These are phyloP conservation scores for Hypomecis punctinalis DNA, from an alignment of 2,888 invertebrate species.

Conservation along the genomic window DNA sequence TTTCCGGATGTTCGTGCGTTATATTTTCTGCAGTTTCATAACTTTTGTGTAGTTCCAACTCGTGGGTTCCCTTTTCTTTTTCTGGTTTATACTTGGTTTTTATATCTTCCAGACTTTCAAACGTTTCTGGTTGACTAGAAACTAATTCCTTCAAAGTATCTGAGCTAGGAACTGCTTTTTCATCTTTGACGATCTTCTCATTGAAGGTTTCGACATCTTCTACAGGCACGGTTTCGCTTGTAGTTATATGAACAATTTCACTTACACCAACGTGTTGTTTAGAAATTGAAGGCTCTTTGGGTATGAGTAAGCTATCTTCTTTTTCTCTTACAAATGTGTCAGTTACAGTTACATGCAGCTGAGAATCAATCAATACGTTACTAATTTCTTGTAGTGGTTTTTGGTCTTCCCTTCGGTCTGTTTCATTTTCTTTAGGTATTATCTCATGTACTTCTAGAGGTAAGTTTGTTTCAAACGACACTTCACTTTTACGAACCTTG, in stretches of 20 bases:
- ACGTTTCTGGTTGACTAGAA: constrained; percentile 55
- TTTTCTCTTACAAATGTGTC: constrained; percentile 63
- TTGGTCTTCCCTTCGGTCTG: constrained; percentile 40
- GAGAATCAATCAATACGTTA: constrained; percentile 53
- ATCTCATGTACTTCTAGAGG: constrained; percentile 63
- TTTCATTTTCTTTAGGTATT: constrained; percentile 57
- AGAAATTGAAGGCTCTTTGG: constrained; percentile 43
- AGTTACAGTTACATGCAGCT: constrained; percentile 62
- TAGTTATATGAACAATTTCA: constrained; percentile 61
- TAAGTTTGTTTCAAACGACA: constrained; percentile 55
- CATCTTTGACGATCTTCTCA: constrained; percentile 50
- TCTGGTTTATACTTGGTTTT: constrained; percentile 45
- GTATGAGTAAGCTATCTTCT: constrained; percentile 53
- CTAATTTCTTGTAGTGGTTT: constrained; percentile 51
- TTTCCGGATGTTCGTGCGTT: constrained; percentile 53
- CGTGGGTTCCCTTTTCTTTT: constrained; percentile 48
- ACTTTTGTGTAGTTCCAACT: constrained; percentile 61
- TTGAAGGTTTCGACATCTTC: constrained; percentile 59
- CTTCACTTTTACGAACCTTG: constrained; percentile 44
- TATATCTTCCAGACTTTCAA: constrained; percentile 58
- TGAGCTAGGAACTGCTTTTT: constrained; percentile 56
- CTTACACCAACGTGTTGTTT: constrained; percentile 58
- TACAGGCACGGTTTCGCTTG: constrained; percentile 62
- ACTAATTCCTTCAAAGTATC: constrained; percentile 56
- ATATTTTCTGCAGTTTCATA: constrained; percentile 62